Evolutionary conservation across 2,888 invertebrate genomes (phyloP).

Genomic region (Amblyjoppa fuscipennis): DNA sequence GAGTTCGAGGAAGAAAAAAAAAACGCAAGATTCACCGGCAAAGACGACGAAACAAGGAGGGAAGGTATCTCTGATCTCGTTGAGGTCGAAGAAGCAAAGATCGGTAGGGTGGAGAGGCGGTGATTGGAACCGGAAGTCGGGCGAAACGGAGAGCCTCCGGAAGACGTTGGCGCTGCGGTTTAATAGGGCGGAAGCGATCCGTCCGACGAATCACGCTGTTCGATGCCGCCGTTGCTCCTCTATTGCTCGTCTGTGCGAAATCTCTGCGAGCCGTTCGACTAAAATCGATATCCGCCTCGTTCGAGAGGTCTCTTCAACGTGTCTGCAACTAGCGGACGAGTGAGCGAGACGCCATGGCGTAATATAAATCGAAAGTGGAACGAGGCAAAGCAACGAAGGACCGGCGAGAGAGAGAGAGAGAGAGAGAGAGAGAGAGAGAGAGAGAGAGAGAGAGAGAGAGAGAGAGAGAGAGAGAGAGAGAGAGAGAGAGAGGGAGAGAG

Average conservation of each 20-base stretch:
- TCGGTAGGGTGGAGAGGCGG: slow-evolving; percentile 34
- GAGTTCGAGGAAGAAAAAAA: slow-evolving; percentile 13
- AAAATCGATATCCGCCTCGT: slow-evolving; percentile 65
- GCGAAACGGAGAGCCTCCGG: slow-evolving; percentile 62
- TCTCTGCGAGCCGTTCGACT: slow-evolving; percentile 37
- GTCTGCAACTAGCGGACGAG: slow-evolving; percentile 41
- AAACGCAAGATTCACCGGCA: not conserved
- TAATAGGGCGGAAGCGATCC: slow-evolving; percentile 72
- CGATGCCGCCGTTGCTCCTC: slow-evolving; percentile 25
- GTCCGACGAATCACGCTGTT: slow-evolving; percentile 67
- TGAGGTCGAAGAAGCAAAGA: slow-evolving; percentile 23
- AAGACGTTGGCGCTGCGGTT: slow-evolving; percentile 69
- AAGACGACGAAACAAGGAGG: not conserved
- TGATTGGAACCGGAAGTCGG: slow-evolving; percentile 71
- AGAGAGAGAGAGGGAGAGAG: not conserved
- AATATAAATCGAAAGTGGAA: slow-evolving; percentile 52
- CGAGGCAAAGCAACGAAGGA: slow-evolving; percentile 37
- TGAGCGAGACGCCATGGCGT: slow-evolving; percentile 33
- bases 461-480: not conserved
- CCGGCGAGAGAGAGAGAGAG: slow-evolving; percentile 6
- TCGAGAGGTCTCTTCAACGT: slow-evolving; percentile 54
- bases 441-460: slow-evolving; percentile 20
- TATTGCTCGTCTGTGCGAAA: slow-evolving; percentile 27
- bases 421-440: not conserved
- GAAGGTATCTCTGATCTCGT: slow-evolving; percentile 9